Percentiles rank a stretch among this genome's conserved stretches.
These are phyloP conservation scores for Mimumesa dahlbomi DNA, from an alignment of 2,888 invertebrate species.

Conservation along the genomic window DNA sequence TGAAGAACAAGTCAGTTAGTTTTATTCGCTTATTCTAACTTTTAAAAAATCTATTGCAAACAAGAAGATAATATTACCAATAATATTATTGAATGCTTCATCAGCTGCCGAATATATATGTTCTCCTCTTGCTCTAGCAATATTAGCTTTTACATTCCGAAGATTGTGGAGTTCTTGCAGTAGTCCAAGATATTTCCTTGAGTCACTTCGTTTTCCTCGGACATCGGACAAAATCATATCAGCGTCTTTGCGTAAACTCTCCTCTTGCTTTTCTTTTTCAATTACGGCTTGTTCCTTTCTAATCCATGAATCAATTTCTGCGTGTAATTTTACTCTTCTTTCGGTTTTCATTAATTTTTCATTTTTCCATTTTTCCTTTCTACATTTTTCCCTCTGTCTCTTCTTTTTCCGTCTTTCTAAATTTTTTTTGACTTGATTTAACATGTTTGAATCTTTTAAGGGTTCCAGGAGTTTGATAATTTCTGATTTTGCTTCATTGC, in stretches of 20 bases:
- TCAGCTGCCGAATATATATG: constrained; percentile 82
- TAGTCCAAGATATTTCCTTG: constrained; percentile 84
- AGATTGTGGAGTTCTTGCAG: constrained; percentile 85
- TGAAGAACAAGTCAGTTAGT: constrained; percentile 44
- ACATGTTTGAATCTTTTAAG: constrained; percentile 77
- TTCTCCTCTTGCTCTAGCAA: constrained; percentile 85
- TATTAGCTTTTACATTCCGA: constrained; percentile 84
- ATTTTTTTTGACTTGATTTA: constrained; percentile 55
- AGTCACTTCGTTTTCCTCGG: constrained; percentile 86
- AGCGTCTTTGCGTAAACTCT: constrained; percentile 85
- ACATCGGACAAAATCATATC: constrained; percentile 88
- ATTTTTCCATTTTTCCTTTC: constrained; percentile 80
- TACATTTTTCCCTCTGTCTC: constrained; percentile 81
- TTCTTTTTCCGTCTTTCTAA: constrained; percentile 78
- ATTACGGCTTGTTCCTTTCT: constrained; percentile 85
- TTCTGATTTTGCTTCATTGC: constrained; percentile 81
- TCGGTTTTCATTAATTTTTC: constrained; percentile 79
- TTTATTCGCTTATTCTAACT: constrained; percentile 20
- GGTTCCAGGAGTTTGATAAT: constrained; percentile 80
- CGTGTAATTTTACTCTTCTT: constrained; percentile 81
- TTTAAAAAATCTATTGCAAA: constrained; percentile 7
- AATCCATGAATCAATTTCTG: constrained; percentile 86
- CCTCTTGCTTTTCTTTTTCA: constrained; percentile 84
- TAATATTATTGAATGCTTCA: constrained; percentile 82
- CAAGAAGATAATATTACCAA: constrained; percentile 79